Evolutionary conservation across 1,140 invertebrate genomes (phyloP), one percentile per base, ranked within the genome.

Genomic region (Saccostrea cuccullata): DNA sequence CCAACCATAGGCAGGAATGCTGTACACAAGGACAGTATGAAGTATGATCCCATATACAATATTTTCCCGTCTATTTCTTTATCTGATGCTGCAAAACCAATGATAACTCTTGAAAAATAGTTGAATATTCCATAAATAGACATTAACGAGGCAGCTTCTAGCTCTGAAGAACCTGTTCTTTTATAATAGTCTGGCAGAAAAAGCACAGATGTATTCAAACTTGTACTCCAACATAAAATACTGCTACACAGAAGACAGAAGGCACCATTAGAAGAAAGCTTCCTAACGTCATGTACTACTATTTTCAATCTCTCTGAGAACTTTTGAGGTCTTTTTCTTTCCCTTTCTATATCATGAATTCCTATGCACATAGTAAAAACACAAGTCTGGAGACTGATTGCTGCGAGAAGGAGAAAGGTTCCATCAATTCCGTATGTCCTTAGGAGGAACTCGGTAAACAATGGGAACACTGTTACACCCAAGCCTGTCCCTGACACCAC

Each of bases 191-290:
- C 40, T 15, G 86, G 40, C 3, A 82, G 20, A 82, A 55, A 82
- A n/a, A 87, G 23, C 1, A 77, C 30, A 9, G 77, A 56, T 4
- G 77, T 77, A 4, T 67, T 58, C 5, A 87, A 15, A 55, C 67
- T 56, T 17, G 56, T 87, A 58, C 86, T 77, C 86, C 86, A 87
- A 36, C 70, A 87, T 17, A 87, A 87, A 55, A 87, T 82, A 58
- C 86, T 87, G 8, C 55, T 30, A 82, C 86, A 87, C 17, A 87
- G 67, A 56, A 82, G 47, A 82, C 67, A 55, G 82, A 26, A 87
- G 2, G 86, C 40, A n/a, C 56, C 55, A 55, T 82, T 87, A 6
- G 17, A 40, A 2, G 82, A 55, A 23, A 87, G 77, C 30, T 47
- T 56, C 17, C 70, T 40, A 56, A 77, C 17, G 55, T 77, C 56